Percentiles rank a stretch among this genome's conserved stretches.
Conservation (phyloP, 2,888 invertebrate genomes). For the Pristionchus entomophagus region DNA sequence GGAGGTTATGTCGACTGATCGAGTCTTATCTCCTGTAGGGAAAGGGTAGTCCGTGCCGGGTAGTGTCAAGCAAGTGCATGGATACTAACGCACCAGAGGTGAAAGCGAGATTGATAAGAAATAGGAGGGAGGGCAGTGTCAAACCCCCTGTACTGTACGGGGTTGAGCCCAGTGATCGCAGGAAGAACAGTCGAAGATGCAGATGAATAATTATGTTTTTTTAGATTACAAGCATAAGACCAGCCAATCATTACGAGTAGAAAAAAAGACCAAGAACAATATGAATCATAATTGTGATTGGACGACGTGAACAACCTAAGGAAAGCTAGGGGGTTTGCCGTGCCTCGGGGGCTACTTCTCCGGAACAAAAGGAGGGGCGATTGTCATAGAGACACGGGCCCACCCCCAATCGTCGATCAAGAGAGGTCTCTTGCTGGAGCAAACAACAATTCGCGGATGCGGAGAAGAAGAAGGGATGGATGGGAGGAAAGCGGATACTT, state of each 20-base stretch:
- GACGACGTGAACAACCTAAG: too few relatives aligned
- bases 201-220: too few relatives aligned
- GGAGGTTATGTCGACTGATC: not conserved
- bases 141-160: too few relatives aligned
- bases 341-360: too few relatives aligned
- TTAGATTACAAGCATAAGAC: too few relatives aligned
- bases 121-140: not conserved
- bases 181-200: too few relatives aligned
- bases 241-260: too few relatives aligned
- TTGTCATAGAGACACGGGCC: constrained; percentile 1
- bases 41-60: constrained; percentile 16
- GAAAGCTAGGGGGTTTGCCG: too few relatives aligned
- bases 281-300: too few relatives aligned
- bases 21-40: not conserved
- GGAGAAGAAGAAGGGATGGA: not conserved
- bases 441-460: constrained; percentile 29
- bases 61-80: constrained; percentile 24
- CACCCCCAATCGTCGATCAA: not conserved
- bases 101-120: not conserved
- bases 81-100: constrained; percentile 1
- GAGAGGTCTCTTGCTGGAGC: constrained; percentile 20
- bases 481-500: constrained; percentile 25
- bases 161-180: too few relatives aligned
- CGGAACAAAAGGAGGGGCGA: not conserved
- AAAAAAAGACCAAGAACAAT: too few relatives aligned